A percentile compares a stretch with the other conserved stretches of the same genome.
Evolutionary conservation across 2,797 vertebrate genomes (phyloP).

Genomic region (Eulemur coronatus): DNA sequence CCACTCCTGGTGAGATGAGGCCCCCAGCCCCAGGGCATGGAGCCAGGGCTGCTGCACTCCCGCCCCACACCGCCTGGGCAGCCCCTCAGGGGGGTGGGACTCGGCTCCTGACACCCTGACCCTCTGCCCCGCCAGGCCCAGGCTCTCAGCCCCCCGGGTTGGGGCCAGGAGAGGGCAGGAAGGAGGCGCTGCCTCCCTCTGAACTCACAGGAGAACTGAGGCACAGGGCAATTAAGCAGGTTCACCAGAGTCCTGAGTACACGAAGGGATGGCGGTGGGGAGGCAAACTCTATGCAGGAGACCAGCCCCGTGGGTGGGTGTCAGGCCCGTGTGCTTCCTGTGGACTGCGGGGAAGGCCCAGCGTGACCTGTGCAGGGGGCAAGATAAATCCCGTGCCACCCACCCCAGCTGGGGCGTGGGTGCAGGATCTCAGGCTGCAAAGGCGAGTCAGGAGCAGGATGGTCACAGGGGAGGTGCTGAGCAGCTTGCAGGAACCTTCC

Average conservation of each 20-base stretch:
- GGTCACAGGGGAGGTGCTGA: background rate
- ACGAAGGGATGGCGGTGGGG: rapidly evolving
- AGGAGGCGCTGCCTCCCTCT: rapidly evolving
- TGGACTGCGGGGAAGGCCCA: background rate
- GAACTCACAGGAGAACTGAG: background rate
- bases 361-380: background rate
- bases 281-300: background rate
- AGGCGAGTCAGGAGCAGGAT: background rate
- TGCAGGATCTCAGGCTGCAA: too few species aligned
- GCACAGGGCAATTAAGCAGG: background rate
- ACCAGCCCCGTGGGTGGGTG: rapidly evolving
- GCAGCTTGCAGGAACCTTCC: background rate
- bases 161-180: too few species aligned
- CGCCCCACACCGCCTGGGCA: background rate
- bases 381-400: background rate
- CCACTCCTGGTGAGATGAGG: background rate
- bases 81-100: too few species aligned
- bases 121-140: background rate
- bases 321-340: background rate
- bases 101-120: background rate
- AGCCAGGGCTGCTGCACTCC: background rate
- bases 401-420: rapidly evolving
- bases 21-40: background rate
- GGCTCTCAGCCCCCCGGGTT: too few species aligned
- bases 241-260: background rate